Evolutionary conservation across 1,140 invertebrate genomes (phyloP).

Genomic region (Bathynomus jamesi): DNA sequence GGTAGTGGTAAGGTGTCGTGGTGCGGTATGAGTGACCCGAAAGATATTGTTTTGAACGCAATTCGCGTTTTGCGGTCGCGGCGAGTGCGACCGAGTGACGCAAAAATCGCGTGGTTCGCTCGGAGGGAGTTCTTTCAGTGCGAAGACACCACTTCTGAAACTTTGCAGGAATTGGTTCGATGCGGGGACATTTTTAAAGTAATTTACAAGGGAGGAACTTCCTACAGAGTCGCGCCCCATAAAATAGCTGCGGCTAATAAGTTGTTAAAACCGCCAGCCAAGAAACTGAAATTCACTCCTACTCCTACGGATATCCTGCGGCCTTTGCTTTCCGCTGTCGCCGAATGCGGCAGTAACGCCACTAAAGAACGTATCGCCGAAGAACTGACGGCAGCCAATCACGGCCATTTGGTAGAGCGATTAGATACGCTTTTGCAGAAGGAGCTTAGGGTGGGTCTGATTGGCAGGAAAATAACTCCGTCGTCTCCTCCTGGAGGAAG

Average conservation of each 20-base stretch:
- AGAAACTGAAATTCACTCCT: conserved; percentile 21
- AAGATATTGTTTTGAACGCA: conserved; percentile 31
- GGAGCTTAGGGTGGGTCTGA: conserved; percentile 20
- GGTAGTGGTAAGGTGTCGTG: too few relatives aligned
- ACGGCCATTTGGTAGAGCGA: conserved; percentile 14
- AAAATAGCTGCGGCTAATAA: conserved; percentile 17
- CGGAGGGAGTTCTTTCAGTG: conserved; percentile 28
- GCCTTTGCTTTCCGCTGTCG: conserved; percentile 11
- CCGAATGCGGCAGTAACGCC: conserved; percentile 17
- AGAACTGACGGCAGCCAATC: conserved; percentile 11
- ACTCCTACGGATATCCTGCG: conserved; percentile 12
- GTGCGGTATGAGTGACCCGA: not conserved
- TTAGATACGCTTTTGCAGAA: conserved; percentile 23
- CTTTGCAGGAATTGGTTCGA: conserved; percentile 28
- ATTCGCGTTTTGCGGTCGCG: conserved; percentile 32
- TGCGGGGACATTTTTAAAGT: conserved; percentile 29
- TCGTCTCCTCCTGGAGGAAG: not conserved
- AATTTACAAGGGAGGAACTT: conserved; percentile 32
- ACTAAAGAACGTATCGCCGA: conserved; percentile 24
- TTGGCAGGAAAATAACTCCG: not conserved
- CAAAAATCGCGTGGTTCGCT: conserved; percentile 34
- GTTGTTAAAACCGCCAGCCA: conserved; percentile 18
- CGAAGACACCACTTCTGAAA: conserved; percentile 28
- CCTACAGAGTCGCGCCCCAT: conserved; percentile 30
- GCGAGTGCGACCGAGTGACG: conserved; percentile 33